phyloP scores from a whole-genome alignment of 2,888 invertebrate genomes.

The Abrostola tripartita region DNA sequence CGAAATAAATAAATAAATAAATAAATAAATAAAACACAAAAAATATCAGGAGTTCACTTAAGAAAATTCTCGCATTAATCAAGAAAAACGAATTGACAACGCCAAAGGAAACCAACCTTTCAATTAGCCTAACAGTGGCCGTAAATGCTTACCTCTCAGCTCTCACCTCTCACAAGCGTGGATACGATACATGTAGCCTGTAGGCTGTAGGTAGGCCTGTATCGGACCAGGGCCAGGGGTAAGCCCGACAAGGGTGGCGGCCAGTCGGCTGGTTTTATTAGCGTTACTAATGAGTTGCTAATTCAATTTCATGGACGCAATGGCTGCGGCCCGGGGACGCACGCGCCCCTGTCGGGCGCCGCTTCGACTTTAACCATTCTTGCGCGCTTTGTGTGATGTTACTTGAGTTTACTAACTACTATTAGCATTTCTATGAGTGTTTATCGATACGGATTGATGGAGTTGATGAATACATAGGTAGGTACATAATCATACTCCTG shows the following conservation, averaged over 20 bases:
- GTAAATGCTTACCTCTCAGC: conserved; percentile 42
- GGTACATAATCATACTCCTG: no score
- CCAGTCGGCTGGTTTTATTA: conserved; percentile 82
- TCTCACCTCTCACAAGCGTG: conserved; percentile 34
- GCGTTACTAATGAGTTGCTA: conserved; percentile 88
- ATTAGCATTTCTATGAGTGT: not conserved
- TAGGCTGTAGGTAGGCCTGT: conserved; percentile 39
- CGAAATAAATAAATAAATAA: no score
- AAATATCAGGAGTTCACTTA: no score
- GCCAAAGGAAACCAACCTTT: conserved; percentile 2
- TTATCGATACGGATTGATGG: not conserved
- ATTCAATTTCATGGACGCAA: conserved; percentile 87
- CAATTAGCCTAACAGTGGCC: conserved; percentile 21
- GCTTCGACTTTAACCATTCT: conserved; percentile 16
- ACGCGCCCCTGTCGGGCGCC: conserved; percentile 26
- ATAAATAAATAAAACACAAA: no score
- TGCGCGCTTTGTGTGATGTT: conserved; percentile 28
- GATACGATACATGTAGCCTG: conserved; percentile 25
- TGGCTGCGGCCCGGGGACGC: conserved; percentile 50
- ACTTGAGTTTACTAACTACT: not conserved
- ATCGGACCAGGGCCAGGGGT: conserved; percentile 46
- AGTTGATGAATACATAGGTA: not conserved
- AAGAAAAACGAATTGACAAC: not conserved
- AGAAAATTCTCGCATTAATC: no score
- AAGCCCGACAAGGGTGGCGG: conserved; percentile 56